These are phyloP conservation scores for Theretra japonica DNA, from an alignment of 2,888 invertebrate species.

Conservation along the genomic window DNA sequence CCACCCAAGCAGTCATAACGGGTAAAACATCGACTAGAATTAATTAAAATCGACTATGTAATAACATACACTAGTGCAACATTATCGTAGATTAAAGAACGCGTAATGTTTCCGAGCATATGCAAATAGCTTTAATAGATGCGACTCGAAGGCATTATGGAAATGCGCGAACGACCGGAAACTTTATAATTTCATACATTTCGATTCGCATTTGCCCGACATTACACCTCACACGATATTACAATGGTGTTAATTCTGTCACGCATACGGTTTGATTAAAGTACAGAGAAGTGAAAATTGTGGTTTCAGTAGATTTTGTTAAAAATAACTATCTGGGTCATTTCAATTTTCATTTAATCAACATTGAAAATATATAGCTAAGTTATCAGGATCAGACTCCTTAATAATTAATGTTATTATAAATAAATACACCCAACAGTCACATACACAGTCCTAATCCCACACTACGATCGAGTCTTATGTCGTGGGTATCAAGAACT, in stretches of 20 bases:
- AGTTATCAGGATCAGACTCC: too few relatives aligned
- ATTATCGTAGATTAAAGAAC: constrained; percentile 41
- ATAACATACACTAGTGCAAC: constrained; percentile 45
- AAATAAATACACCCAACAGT: too few relatives aligned
- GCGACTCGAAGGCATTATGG: constrained; percentile 36
- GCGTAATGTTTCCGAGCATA: constrained; percentile 46
- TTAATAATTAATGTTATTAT: too few relatives aligned
- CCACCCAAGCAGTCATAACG: neutral
- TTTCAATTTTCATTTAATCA: too few relatives aligned
- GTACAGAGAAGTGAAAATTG: too few relatives aligned
- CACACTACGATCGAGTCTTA: too few relatives aligned
- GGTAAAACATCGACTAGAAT: constrained; percentile 30
- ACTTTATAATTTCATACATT: constrained; percentile 43
- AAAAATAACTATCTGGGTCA: too few relatives aligned
- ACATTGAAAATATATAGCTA: too few relatives aligned
- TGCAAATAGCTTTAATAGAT: constrained; percentile 43
- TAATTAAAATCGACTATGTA: constrained; percentile 42
- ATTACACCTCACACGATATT: constrained; percentile 28
- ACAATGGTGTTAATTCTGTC: neutral
- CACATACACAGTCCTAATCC: too few relatives aligned
- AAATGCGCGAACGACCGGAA: constrained; percentile 42
- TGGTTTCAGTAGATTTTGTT: too few relatives aligned
- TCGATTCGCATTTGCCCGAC: constrained; percentile 16
- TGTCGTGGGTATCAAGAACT: too few relatives aligned
- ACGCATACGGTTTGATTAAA: neutral